These are phyloP conservation scores for Diloba caeruleocephala DNA, from an alignment of 2,888 invertebrate genomes.

Conservation along the genomic window DNA sequence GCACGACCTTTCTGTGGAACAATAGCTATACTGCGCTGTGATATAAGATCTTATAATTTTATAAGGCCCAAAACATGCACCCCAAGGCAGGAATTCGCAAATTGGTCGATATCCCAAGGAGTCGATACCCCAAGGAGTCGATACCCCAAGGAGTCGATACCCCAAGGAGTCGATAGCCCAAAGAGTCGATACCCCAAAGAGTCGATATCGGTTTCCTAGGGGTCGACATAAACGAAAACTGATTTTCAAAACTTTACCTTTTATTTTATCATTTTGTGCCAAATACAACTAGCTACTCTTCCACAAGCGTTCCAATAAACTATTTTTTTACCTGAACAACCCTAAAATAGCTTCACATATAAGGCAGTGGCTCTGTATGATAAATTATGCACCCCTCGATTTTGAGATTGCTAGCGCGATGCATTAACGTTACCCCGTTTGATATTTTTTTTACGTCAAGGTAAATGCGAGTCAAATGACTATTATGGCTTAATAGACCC, in stretches of 20 bases:
- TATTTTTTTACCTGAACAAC: conserved; percentile 31
- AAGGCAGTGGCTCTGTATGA: conserved; percentile 73
- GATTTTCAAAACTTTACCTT: not conserved
- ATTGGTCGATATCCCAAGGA: too few relatives aligned
- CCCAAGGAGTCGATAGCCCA: too few relatives aligned
- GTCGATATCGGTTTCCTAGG: too few relatives aligned
- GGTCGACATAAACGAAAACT: too few relatives aligned
- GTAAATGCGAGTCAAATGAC: conserved; percentile 80
- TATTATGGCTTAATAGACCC: conserved; percentile 70
- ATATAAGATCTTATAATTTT: too few relatives aligned
- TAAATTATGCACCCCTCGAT: conserved; percentile 88
- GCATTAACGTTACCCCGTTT: conserved; percentile 82
- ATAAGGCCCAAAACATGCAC: too few relatives aligned
- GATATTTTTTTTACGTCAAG: conserved; percentile 71
- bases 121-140: too few relatives aligned
- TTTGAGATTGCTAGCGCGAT: conserved; percentile 80
- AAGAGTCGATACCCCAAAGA: too few relatives aligned
- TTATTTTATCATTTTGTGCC: not conserved
- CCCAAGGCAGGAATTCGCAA: too few relatives aligned
- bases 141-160: too few relatives aligned
- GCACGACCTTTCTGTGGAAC: too few relatives aligned
- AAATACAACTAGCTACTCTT: conserved; percentile 1
- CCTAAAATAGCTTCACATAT: conserved; percentile 80
- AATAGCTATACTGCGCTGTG: too few relatives aligned
- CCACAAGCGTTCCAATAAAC: conserved; percentile 1